A percentile compares a stretch with the other conserved stretches of the same genome.
Evolutionary conservation across 2,888 invertebrate species (phyloP).

Genomic region (Patella caerulea): DNA sequence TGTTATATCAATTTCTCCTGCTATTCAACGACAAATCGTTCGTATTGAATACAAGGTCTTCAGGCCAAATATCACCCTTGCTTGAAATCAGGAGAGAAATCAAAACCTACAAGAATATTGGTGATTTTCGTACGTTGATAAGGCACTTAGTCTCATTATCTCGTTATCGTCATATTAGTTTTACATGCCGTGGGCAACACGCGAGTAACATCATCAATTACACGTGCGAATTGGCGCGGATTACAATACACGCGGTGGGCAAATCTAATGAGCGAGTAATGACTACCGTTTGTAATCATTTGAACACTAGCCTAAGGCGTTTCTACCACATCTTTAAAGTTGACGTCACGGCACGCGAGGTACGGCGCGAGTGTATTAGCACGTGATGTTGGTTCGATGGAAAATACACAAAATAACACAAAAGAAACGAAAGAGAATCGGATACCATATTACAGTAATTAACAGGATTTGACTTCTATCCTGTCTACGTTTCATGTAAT

Average conservation of each 20-base stretch:
- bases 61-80: not conserved
- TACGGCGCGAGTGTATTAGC: not conserved
- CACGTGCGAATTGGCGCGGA: slow-evolving; percentile 27
- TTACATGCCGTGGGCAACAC: slow-evolving; percentile 20
- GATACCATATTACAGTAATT: not conserved
- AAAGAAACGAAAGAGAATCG: slow-evolving; percentile 3
- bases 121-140: slow-evolving; percentile 20
- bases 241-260: slow-evolving; percentile 26
- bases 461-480: too few species aligned
- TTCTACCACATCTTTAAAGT: slow-evolving; percentile 13
- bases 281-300: slow-evolving; percentile 30
- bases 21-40: not conserved
- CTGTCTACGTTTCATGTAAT: too few species aligned
- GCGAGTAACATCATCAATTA: slow-evolving; percentile 25
- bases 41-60: not conserved
- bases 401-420: not conserved
- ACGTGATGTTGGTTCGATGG: slow-evolving; percentile 6
- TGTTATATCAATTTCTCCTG: slow-evolving; percentile 5
- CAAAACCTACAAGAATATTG: slow-evolving; percentile 25
- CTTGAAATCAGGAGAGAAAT: slow-evolving; percentile 9
- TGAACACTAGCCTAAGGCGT: slow-evolving; percentile 22
- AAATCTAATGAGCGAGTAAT: slow-evolving; percentile 26
- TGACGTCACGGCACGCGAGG: slow-evolving; percentile 25
- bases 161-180: slow-evolving; percentile 24
- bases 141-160: slow-evolving; percentile 25